These are phyloP conservation scores for Macrotrachela quadricornifera DNA, from an alignment of 1,140 invertebrate genomes.

Conservation along the genomic window DNA sequence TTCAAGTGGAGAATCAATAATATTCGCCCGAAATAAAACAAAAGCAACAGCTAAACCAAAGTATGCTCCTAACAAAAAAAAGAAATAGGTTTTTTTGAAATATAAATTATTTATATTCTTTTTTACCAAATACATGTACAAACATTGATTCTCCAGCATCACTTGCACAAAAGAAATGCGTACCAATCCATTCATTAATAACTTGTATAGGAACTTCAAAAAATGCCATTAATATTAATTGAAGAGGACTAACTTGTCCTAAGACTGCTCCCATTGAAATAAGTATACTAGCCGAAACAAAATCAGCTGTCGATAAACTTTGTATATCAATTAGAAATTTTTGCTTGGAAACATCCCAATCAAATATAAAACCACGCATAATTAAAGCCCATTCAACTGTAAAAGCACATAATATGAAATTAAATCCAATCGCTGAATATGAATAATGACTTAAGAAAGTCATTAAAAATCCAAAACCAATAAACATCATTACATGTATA, in stretches of 20 bases:
- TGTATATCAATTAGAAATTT: constrained; percentile 5
- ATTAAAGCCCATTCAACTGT: constrained; percentile 24
- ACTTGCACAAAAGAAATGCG: constrained; percentile 34
- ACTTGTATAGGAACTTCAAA: constrained; percentile 49
- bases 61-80: constrained; percentile 52
- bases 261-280: constrained; percentile 76
- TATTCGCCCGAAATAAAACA: constrained; percentile 31
- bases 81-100: too few relatives aligned
- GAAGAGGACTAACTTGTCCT: constrained; percentile 59
- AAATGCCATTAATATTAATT: constrained; percentile 56
- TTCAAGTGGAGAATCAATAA: constrained; percentile 38
- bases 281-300: constrained; percentile 62
- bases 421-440: constrained; percentile 64
- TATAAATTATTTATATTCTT: too few relatives aligned
- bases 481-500: constrained; percentile 59
- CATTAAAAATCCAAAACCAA: constrained; percentile 81
- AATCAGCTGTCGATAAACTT: constrained; percentile 58
- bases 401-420: constrained; percentile 45
- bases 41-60: constrained; percentile 67
- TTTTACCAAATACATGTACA: constrained; percentile 57
- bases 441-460: constrained; percentile 69
- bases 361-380: constrained; percentile 13
- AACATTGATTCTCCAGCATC: constrained; percentile 61
- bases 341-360: neutral
- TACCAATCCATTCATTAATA: constrained; percentile 53